Evolutionary conservation across 2,113 vertebrate species (phyloP).

Genomic region (Urocitellus parryii): DNA sequence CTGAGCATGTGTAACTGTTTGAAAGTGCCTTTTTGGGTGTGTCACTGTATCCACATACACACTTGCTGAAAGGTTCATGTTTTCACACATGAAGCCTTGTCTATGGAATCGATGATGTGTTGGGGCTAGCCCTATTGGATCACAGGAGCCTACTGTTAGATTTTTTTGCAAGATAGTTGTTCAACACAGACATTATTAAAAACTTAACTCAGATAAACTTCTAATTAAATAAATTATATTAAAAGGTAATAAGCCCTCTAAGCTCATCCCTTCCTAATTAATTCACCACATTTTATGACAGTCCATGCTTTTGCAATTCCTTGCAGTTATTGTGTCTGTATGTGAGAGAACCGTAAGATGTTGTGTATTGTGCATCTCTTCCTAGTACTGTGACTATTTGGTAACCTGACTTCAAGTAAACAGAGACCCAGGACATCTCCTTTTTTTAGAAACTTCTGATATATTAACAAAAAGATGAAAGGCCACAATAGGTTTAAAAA

Average conservation of each 20-base stretch:
- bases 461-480: conserved; percentile 11
- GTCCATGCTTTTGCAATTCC: not conserved
- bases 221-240: conserved; percentile 32
- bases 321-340: not conserved
- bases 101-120: not conserved
- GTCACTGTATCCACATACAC: not conserved
- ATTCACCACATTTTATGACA: not conserved
- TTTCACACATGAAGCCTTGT: not conserved
- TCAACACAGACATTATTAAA: not conserved
- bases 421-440: not conserved
- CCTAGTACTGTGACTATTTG: not conserved
- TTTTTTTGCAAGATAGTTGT: not conserved
- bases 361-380: not conserved
- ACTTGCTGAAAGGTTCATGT: not conserved
- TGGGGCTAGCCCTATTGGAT: not conserved
- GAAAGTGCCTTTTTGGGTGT: not conserved
- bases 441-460: not conserved
- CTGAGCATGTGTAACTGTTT: not conserved
- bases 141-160: not conserved
- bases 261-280: not conserved
- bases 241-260: not conserved
- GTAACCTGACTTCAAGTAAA: not conserved
- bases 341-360: not conserved
- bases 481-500: not conserved
- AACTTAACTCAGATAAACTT: not conserved